phyloP scores from a whole-genome alignment of 2,888 invertebrate species.

The Synanthedon formicaeformis region DNA sequence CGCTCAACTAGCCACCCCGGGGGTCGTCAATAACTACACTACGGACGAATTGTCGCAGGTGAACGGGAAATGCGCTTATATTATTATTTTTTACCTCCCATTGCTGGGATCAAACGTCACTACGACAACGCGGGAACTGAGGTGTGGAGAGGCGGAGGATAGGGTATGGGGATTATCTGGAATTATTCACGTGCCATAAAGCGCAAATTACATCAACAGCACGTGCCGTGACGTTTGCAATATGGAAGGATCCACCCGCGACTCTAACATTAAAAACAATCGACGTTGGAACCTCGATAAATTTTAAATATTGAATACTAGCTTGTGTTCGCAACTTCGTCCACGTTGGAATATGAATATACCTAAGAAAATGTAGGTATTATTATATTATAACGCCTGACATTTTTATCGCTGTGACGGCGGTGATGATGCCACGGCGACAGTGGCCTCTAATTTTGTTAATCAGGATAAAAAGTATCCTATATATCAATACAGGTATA shows the following conservation, averaged over 20 bases:
- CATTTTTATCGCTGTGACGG: too few relatives aligned
- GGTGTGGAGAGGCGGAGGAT: conserved; percentile 8
- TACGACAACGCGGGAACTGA: conserved; percentile 19
- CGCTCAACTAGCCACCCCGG: conserved; percentile 65
- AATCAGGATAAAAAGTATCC: too few relatives aligned
- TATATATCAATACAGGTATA: too few relatives aligned
- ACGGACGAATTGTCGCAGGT: conserved; percentile 58
- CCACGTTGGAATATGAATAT: too few relatives aligned
- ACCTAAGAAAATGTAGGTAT: too few relatives aligned
- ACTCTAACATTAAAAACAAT: conserved; percentile 37
- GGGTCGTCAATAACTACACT: conserved; percentile 52
- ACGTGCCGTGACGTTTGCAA: conserved; percentile 50
- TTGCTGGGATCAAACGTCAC: conserved; percentile 53
- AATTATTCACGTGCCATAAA: conserved; percentile 67
- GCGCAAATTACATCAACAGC: conserved; percentile 55
- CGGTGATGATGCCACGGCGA: too few relatives aligned
- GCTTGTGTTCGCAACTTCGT: too few relatives aligned
- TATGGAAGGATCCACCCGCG: conserved; percentile 31
- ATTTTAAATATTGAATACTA: conserved; percentile 22
- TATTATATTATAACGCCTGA: too few relatives aligned
- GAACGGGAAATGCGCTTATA: conserved; percentile 59
- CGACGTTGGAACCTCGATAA: conserved; percentile 23
- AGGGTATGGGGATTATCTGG: conserved; percentile 40
- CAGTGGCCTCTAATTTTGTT: too few relatives aligned
- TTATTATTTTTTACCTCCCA: conserved; percentile 52